Evolutionary conservation across 2,888 invertebrate species (phyloP).

Genomic region (Hydrotaea cyrtoneurina): DNA sequence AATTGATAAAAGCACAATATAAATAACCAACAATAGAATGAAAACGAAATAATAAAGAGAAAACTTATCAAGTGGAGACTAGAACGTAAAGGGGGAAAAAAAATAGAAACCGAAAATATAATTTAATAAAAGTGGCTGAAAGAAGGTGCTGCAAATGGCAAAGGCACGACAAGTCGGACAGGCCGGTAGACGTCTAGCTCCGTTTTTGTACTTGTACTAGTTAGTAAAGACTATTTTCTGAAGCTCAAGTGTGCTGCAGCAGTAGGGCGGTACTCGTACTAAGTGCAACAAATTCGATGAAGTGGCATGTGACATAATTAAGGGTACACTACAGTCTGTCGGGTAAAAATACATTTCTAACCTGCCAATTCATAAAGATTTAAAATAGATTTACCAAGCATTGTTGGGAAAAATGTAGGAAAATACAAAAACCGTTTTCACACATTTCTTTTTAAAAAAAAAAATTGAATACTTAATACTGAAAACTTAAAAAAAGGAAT

Average conservation of each 20-base stretch:
- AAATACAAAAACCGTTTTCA: too few species aligned
- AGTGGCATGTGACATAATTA: neutral
- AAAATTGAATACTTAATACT: too few species aligned
- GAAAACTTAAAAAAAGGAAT: too few species aligned
- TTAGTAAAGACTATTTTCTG: neutral
- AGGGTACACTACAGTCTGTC: neutral
- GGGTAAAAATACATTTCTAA: too few species aligned
- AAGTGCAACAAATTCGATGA: conserved; percentile 23
- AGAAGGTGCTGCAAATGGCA: too few species aligned
- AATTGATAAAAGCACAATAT: conserved; percentile 43
- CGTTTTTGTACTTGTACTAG: neutral
- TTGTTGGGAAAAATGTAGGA: too few species aligned
- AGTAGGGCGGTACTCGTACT: neutral
- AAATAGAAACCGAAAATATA: neutral
- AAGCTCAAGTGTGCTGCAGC: neutral
- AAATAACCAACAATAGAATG: conserved; percentile 25
- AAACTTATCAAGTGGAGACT: neutral
- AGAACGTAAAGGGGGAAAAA: neutral
- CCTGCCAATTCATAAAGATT: too few species aligned
- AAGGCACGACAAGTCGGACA: neutral
- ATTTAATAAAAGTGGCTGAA: conserved; percentile 9
- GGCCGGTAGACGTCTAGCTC: neutral
- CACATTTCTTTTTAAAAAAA: too few species aligned
- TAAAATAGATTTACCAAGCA: too few species aligned
- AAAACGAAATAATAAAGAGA: conserved; percentile 15